A percentile compares a stretch with the other conserved stretches of the same genome.
Conservation (phyloP, 2,113 vertebrate genomes). For the Sardina pilchardus region DNA sequence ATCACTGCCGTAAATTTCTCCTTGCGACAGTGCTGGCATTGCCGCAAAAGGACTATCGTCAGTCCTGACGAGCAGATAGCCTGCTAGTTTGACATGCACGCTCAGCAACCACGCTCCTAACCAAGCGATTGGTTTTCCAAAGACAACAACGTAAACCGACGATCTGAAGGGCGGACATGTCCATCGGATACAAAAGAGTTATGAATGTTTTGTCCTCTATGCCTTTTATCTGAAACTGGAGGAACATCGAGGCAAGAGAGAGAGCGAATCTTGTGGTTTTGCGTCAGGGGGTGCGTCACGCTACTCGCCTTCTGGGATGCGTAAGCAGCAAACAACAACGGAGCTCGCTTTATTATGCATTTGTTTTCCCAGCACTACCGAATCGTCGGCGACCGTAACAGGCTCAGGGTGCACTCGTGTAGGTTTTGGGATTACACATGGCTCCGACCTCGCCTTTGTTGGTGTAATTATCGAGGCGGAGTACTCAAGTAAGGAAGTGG, state of each 20-base stretch:
- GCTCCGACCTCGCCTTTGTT: not conserved
- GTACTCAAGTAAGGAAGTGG: conserved; percentile 44
- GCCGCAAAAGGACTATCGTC: not conserved
- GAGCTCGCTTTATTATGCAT: conserved; percentile 18
- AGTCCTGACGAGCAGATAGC: not conserved
- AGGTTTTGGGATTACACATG: not conserved
- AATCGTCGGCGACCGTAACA: conserved; percentile 15
- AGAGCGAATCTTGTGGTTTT: not conserved
- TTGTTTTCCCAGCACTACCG: conserved; percentile 17
- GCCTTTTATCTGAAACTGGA: not conserved
- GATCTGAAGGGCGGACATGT: not conserved
- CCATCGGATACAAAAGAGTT: not conserved
- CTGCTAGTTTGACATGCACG: not conserved
- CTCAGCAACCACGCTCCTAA: not conserved
- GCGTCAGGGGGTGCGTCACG: conserved; percentile 16
- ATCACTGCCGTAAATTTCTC: not conserved
- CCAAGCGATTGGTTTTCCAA: not conserved
- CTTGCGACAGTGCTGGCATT: conserved; percentile 1
- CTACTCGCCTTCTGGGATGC: conserved; percentile 19
- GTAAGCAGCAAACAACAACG: conserved; percentile 7
- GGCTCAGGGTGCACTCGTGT: not conserved
- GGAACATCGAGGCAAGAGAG: not conserved
- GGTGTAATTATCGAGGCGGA: conserved; percentile 10
- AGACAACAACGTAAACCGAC: not conserved
- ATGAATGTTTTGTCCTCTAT: not conserved